These are phyloP conservation scores for Hirundichthys speculiger DNA, from an alignment of 2,113 vertebrate species.

Conservation along the genomic window DNA sequence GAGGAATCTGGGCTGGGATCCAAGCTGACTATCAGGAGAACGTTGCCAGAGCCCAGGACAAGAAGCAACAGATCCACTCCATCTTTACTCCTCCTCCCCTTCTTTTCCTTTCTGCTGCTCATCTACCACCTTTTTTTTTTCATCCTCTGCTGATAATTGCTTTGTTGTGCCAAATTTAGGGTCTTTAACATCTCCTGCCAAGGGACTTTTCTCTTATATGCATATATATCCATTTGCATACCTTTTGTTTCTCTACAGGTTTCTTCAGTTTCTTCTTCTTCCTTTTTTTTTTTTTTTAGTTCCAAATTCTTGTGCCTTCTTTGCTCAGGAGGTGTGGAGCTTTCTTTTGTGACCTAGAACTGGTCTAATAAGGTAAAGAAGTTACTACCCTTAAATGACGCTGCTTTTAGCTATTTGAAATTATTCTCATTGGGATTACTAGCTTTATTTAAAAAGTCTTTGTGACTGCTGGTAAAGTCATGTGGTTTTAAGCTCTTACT, in stretches of 20 bases:
- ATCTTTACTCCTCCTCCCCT: slow-evolving; percentile 49
- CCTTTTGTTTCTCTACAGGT: not conserved
- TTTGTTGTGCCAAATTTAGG: slow-evolving; percentile 4
- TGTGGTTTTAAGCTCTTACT: too few relatives aligned
- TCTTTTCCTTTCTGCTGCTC: slow-evolving; percentile 27
- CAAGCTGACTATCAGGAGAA: slow-evolving; percentile 76
- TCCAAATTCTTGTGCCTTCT: not conserved
- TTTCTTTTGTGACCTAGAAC: not conserved
- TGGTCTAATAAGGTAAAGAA: not conserved
- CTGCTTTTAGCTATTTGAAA: too few relatives aligned
- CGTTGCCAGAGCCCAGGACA: slow-evolving; percentile 70
- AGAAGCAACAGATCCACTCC: slow-evolving; percentile 78
- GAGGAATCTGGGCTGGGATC: slow-evolving; percentile 79
- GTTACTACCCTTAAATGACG: too few relatives aligned
- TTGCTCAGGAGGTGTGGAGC: not conserved
- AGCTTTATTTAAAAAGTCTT: too few relatives aligned
- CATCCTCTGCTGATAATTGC: not conserved
- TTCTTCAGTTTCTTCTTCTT: not conserved
- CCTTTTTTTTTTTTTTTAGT: not conserved
- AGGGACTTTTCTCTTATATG: not conserved
- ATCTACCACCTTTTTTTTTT: slow-evolving; percentile 16
- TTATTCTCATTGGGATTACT: not conserved
- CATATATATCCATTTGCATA: not conserved
- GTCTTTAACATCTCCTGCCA: not conserved
- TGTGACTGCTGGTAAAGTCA: too few relatives aligned